These are phyloP conservation scores for Crocallis elinguaria DNA, from an alignment of 2,888 invertebrate genomes.

Conservation along the genomic window DNA sequence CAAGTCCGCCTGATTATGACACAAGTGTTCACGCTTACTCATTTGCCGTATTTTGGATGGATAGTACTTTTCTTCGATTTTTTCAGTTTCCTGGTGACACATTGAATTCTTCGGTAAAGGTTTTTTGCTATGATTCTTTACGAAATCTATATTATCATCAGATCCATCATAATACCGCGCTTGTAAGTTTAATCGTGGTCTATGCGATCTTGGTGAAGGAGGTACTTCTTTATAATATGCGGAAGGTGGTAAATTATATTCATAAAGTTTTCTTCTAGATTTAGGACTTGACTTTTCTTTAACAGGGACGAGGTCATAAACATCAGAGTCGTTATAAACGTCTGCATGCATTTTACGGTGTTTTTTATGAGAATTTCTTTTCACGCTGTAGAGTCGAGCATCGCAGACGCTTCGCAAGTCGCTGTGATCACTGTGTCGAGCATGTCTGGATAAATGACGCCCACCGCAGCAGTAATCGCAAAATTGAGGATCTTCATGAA, in stretches of 20 bases:
- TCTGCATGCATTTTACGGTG: constrained; percentile 46
- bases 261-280: constrained; percentile 60
- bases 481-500: constrained; percentile 54
- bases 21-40: constrained; percentile 23
- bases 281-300: constrained; percentile 76
- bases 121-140: constrained; percentile 2
- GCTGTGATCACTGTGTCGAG: constrained; percentile 44
- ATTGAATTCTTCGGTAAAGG: not conserved
- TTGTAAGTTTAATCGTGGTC: constrained; percentile 69
- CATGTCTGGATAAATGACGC: constrained; percentile 4
- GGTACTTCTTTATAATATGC: constrained; percentile 67
- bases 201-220: constrained; percentile 68
- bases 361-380: constrained; percentile 47
- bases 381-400: constrained; percentile 62
- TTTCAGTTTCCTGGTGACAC: constrained; percentile 11
- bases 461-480: constrained; percentile 62
- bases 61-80: constrained; percentile 37
- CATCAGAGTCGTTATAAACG: constrained; percentile 61
- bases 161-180: constrained; percentile 50
- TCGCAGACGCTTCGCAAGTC: constrained; percentile 70
- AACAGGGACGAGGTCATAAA: constrained; percentile 73
- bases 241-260: constrained; percentile 50
- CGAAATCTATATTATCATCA: constrained; percentile 3
- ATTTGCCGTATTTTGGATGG: constrained; percentile 30
- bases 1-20: constrained; percentile 22